Evolutionary conservation across 2,797 vertebrate species (phyloP).

Genomic region (Psittacula echo): DNA sequence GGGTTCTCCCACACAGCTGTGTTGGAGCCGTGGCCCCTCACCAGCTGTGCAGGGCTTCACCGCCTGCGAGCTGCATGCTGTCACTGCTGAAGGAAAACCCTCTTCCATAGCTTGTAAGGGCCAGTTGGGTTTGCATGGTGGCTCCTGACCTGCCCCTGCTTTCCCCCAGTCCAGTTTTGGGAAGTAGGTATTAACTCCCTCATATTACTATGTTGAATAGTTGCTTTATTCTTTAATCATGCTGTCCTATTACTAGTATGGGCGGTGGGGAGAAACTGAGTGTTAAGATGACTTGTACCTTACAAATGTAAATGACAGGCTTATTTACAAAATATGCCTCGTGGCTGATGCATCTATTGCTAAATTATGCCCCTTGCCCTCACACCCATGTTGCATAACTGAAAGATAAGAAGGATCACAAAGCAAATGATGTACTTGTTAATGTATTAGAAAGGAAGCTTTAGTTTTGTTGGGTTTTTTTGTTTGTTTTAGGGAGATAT

Average conservation of each 20-base stretch:
- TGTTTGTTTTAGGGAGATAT: not conserved
- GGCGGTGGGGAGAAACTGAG: not conserved
- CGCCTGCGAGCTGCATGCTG: not conserved
- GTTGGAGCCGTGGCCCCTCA: not conserved
- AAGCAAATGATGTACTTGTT: not conserved
- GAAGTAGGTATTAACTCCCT: not conserved
- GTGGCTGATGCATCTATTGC: not conserved
- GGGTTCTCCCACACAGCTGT: fast-evolving
- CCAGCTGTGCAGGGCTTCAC: not conserved
- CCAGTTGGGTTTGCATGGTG: fast-evolving
- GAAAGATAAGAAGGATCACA: not conserved
- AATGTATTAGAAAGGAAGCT: not conserved
- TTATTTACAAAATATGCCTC: not conserved
- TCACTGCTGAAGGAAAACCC: not conserved
- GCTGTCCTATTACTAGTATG: not conserved
- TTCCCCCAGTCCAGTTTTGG: not conserved
- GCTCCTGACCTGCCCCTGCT: not conserved
- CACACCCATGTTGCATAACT: constrained; percentile 4
- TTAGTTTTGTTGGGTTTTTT: not conserved
- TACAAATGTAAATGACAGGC: not conserved
- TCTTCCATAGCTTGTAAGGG: not conserved
- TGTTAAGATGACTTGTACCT: not conserved
- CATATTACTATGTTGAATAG: not conserved
- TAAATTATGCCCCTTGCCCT: not conserved
- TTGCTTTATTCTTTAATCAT: not conserved